Evolutionary conservation across 2,888 invertebrate species (phyloP).

Genomic region (Thera britannica): DNA sequence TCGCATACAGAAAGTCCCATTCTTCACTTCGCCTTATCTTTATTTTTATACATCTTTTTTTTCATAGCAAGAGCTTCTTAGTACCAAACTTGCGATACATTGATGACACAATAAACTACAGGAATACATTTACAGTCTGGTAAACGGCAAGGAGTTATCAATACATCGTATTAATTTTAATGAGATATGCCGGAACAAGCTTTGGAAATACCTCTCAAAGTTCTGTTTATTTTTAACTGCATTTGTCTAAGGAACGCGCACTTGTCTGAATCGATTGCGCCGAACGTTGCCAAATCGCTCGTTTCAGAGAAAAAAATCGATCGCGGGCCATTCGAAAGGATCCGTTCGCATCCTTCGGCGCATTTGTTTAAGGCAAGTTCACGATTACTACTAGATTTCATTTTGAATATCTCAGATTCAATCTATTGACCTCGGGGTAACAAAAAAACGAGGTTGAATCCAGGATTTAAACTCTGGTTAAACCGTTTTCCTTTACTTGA

Average conservation of each 20-base stretch:
- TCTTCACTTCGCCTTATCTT: neutral
- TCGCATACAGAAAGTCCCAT: neutral
- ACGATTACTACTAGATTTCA: slow-evolving; percentile 43
- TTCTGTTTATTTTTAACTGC: no score
- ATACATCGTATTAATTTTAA: slow-evolving; percentile 50
- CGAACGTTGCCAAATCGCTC: no score
- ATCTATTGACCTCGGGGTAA: slow-evolving; percentile 48
- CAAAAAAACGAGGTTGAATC: neutral
- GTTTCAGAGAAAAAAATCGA: no score
- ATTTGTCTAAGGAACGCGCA: no score
- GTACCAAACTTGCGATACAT: slow-evolving; percentile 28
- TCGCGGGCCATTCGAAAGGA: no score
- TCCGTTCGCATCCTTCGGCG: no score
- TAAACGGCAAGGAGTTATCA: slow-evolving; percentile 65
- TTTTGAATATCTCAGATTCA: slow-evolving; percentile 17
- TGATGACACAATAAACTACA: slow-evolving; percentile 62
- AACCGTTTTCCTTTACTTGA: neutral
- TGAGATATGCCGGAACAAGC: no score
- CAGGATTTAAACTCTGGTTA: neutral
- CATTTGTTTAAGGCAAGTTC: neutral
- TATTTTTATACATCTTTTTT: neutral
- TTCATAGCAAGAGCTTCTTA: slow-evolving; percentile 12
- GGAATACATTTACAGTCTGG: slow-evolving; percentile 73
- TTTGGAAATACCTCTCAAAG: no score
- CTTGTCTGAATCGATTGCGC: no score